These are phyloP conservation scores for Aquatica leii DNA, from an alignment of 2,888 invertebrate genomes.

Conservation along the genomic window DNA sequence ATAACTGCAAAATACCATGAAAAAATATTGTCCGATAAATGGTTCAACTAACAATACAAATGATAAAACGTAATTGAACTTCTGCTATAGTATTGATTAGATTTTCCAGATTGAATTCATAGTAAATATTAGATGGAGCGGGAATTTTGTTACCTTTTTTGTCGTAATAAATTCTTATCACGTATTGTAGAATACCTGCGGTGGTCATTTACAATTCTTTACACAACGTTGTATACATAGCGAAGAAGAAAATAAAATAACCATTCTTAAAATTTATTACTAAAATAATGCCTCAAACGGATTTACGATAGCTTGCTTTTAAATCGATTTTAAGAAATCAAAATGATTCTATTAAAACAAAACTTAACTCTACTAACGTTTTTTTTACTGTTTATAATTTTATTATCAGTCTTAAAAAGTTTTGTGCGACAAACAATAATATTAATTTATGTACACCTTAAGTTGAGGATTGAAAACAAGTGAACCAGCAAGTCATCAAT, in stretches of 20 bases:
- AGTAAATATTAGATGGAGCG: slow-evolving; percentile 9
- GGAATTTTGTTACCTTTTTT: slow-evolving; percentile 1
- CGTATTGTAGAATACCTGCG: slow-evolving; percentile 12
- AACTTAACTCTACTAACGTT: no score
- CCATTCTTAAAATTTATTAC: slow-evolving; percentile 13
- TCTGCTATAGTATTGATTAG: slow-evolving; percentile 8
- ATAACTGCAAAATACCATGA: neutral
- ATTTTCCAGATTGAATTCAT: slow-evolving; percentile 12
- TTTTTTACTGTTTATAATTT: no score
- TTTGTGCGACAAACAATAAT: no score
- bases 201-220: slow-evolving; percentile 13
- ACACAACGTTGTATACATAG: slow-evolving; percentile 13
- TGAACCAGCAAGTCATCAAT: no score
- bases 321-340: neutral
- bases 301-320: slow-evolving; percentile 7
- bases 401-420: no score
- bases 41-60: slow-evolving; percentile 9
- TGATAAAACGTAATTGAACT: slow-evolving; percentile 11
- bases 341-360: no score
- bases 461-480: no score
- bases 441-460: no score
- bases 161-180: slow-evolving; percentile 8
- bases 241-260: slow-evolving; percentile 11
- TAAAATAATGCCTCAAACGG: slow-evolving; percentile 10
- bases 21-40: neutral